Base-by-base conservation (phyloP, 2,797 vertebrate species). In the Smutsia gigantea region DNA sequence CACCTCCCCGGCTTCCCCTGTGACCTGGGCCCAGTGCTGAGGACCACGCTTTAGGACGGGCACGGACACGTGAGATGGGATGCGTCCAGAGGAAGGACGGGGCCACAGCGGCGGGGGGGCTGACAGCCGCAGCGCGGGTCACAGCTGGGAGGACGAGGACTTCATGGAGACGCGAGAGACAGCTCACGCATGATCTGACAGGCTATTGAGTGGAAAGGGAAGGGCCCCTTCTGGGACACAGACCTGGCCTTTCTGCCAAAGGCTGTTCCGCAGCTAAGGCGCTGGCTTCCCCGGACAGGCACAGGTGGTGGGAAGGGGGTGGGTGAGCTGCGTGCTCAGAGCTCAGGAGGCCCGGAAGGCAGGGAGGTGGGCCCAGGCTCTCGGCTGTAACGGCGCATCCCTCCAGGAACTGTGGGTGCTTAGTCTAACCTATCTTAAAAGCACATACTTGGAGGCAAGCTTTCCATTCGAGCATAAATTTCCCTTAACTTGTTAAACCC, bases 281-380 rank as follows among this genome's bases (percentile, higher is more conserved):
- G 15, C 39, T 34, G 39, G 39, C 3, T 34, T n/a, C 69, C 29
- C 25, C 7, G 39, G 17, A 31, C 17, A 42, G 18, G 10, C 79
- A 61, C 5, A 1, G 57, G 34, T 34, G 8, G 18, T 6, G 34
- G 15, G 74, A 89, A 53, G n/a, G n/a, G 3, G 13, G 2, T 27
- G 4, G 6, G 42, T 6, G 55, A 69, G 51, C 37, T 49, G 46
- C 3, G 2, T 57, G 15, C 51, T n/a, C 42, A 55, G 21, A 68
- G 5, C 61, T 66, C 46, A 66, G 51, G 37, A 23, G 37, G 49
- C 3, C 61, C 10, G 0, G 19, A n/a, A 1, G 7, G 2, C 46
- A 12, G 19, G 0, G 49, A 0, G 9, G 2, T 8, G 14, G 27
- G 2, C 8, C 21, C 37, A 29, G 6, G 23, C 31, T 37, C 51